Conservation (phyloP, 2,888 invertebrate genomes). For the Cosmia pyralina region DNA sequence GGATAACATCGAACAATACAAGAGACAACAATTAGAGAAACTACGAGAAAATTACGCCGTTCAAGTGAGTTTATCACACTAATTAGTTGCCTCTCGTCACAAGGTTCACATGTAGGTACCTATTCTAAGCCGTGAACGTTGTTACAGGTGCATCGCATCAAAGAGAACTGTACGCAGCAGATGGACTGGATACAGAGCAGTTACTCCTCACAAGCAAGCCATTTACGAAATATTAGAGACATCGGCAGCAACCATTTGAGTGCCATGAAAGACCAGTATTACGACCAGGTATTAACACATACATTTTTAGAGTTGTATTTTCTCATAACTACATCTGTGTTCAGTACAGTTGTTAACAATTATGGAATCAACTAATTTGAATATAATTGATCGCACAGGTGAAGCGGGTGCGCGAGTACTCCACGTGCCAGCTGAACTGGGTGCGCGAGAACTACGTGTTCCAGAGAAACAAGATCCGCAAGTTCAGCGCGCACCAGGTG, state of each 20-base stretch:
- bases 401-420: slow-evolving; percentile 97
- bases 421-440: slow-evolving; percentile 97
- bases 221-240: slow-evolving; percentile 96
- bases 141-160: slow-evolving; percentile 95
- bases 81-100: slow-evolving; percentile 15
- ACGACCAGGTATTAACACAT: slow-evolving; percentile 93
- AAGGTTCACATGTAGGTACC: slow-evolving; percentile 1
- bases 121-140: slow-evolving; percentile 37
- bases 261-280: slow-evolving; percentile 96
- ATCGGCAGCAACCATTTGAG: slow-evolving; percentile 97
- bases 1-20: slow-evolving; percentile 97
- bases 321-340: slow-evolving; percentile 19
- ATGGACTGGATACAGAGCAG: slow-evolving; percentile 98
- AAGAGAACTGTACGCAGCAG: slow-evolving; percentile 98
- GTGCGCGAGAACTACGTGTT: slow-evolving; percentile 98
- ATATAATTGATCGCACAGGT: slow-evolving; percentile 91
- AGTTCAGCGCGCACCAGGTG: slow-evolving; percentile 98
- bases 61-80: slow-evolving; percentile 90
- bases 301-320: slow-evolving; percentile 11
- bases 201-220: slow-evolving; percentile 96
- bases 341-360: slow-evolving; percentile 36
- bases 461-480: slow-evolving; percentile 97
- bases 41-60: slow-evolving; percentile 97
- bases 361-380: slow-evolving; percentile 59
- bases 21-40: slow-evolving; percentile 96